Base-by-base conservation (phyloP, 2,888 invertebrate species). In the Pilophorus perplexus region DNA sequence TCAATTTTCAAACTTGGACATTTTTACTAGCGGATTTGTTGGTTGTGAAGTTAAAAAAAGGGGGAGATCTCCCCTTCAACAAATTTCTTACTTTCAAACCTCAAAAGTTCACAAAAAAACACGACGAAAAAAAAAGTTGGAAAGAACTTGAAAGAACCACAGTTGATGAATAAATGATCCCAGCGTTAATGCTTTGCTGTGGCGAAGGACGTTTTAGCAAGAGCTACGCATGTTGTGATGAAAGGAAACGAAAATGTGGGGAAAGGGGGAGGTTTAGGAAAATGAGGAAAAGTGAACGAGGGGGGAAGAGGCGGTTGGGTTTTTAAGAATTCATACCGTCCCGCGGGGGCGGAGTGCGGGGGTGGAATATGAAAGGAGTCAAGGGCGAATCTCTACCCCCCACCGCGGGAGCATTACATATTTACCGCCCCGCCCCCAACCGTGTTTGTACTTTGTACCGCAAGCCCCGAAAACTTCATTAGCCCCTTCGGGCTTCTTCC, bases 381-480 rank as follows among this genome's bases (percentile, higher is more conserved):
- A 28, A 62, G 62, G 62, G 62, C 62, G 48, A 62, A 62, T 48
- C 44, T 48, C 55, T 22, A 37, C 33, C 1, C 8, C 55, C 37
- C 54, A 18, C 16, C 16, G 46, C 16, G 48, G 62, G 27, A 25
- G 66, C 66, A 68, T 68, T 68, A 68, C 55, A 66, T 68, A 68
- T 68, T 68, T 68, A 68, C 68, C 68, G 66, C 65, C 40, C 65
- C 16, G n/a, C 23, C 28, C 33, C 14, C 25, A 14, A 4, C 2
- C 12, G 3, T 46, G 46, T 52, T 37, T 16, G 44, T 46, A 62
- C 62, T 62, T 62, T 62, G 62, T 62, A 48, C 62, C 38, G 28
- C 62, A 44, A 20, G 10, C 25, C n/a, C 28, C 62, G 33, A 20
- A 44, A 62, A 62, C 62, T 62, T 62, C 62, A 48, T 62, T 62